Percentiles rank a stretch among this genome's conserved stretches.
Evolutionary conservation across 92 coral and sea anemone species (phyloP).

Genomic region (Plumapathes pennacea): DNA sequence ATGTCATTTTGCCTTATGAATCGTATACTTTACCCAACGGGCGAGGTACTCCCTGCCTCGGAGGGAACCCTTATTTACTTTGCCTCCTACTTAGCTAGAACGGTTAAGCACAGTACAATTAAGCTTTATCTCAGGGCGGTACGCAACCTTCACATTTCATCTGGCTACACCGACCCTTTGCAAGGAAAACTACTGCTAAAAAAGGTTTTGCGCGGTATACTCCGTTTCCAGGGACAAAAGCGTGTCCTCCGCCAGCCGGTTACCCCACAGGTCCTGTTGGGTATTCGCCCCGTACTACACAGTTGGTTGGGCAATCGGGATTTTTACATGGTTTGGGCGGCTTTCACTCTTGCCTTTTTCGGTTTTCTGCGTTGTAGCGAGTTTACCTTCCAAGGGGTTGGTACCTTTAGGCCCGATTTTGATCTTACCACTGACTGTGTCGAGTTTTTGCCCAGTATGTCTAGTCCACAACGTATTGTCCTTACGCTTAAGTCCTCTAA

Average conservation of each 20-base stretch:
- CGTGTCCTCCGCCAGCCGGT: slow-evolving; percentile 1
- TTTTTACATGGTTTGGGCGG: slow-evolving; percentile 17
- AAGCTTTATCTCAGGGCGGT: slow-evolving; percentile 14
- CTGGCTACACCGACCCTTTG: slow-evolving; percentile 21
- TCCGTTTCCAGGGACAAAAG: slow-evolving; percentile 10
- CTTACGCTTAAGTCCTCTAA: slow-evolving; percentile 6
- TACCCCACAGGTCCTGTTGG: background rate
- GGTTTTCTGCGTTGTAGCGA: slow-evolving; percentile 15
- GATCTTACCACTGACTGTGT: slow-evolving; percentile 5
- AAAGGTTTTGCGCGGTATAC: slow-evolving; percentile 6
- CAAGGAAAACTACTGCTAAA: background rate
- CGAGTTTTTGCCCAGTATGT: slow-evolving; percentile 4
- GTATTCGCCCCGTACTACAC: background rate
- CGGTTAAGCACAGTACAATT: slow-evolving; percentile 4
- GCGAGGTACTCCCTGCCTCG: slow-evolving; percentile 6
- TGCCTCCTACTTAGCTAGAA: slow-evolving; percentile 4
- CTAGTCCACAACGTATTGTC: background rate
- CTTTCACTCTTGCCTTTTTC: slow-evolving; percentile 15
- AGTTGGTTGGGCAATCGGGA: background rate
- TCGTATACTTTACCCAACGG: background rate
- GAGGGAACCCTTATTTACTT: slow-evolving; percentile 14
- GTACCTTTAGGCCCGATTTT: background rate
- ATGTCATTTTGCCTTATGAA: background rate
- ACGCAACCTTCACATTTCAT: slow-evolving; percentile 1
- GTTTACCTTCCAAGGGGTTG: slow-evolving; percentile 1